Percentiles rank a stretch among this genome's conserved stretches.
phyloP scores from a whole-genome alignment of 2,797 vertebrate species.

The Tarsius wallacei region DNA sequence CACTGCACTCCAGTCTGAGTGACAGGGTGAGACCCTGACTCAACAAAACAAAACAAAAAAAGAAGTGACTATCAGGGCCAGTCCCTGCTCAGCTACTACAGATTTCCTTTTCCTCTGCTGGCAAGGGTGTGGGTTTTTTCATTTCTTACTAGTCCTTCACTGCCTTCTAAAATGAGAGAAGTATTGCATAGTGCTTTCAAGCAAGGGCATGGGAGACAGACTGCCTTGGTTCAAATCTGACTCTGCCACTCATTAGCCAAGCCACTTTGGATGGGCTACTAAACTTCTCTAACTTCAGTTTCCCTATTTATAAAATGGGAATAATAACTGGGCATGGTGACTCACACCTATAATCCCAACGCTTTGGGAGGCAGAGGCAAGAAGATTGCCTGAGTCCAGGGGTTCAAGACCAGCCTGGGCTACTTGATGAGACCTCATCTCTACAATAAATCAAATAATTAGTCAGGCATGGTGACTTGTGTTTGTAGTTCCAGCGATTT shows the following conservation, averaged over 20 bases:
- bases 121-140: too few species aligned
- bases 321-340: too few species aligned
- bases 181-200: not conserved
- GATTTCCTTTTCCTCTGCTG: not conserved
- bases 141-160: not conserved
- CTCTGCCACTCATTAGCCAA: not conserved
- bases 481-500: too few species aligned
- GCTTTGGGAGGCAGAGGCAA: too few species aligned
- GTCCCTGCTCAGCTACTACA: not conserved
- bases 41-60: too few species aligned
- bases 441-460: too few species aligned
- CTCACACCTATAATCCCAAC: too few species aligned
- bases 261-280: not conserved
- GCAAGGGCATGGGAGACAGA: not conserved
- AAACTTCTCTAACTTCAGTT: not conserved
- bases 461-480: too few species aligned
- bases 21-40: too few species aligned
- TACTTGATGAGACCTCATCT: not conserved
- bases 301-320: not conserved
- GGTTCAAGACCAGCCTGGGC: too few species aligned
- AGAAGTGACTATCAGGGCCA: not conserved
- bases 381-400: too few species aligned
- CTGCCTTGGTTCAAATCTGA: not conserved
- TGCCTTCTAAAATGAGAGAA: not conserved
- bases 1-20: too few species aligned